Percentiles rank a stretch among this genome's conserved stretches.
Conservation (phyloP, 2,113 vertebrate genomes). For the Peromyscus leucopus region DNA sequence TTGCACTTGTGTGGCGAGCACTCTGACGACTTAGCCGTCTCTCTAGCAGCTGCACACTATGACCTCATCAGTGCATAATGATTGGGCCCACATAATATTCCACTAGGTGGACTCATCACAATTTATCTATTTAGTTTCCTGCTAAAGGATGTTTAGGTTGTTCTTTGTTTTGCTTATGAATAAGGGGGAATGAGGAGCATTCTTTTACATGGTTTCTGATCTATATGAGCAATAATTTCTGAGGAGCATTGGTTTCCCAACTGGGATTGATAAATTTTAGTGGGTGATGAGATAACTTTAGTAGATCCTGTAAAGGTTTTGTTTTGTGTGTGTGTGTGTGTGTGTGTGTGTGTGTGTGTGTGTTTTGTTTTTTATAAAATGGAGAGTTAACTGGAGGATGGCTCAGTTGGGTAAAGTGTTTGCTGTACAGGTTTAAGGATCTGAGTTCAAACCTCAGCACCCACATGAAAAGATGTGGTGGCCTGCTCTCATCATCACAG, state of each 20-base stretch:
- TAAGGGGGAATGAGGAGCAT: background rate
- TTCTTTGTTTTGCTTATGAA: slow-evolving; percentile 10
- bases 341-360: too few species aligned
- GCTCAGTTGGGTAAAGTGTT: background rate
- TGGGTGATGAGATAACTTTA: slow-evolving; percentile 56
- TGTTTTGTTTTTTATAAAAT: background rate
- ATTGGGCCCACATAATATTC: slow-evolving; percentile 59
- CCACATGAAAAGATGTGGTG: background rate
- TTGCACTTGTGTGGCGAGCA: background rate
- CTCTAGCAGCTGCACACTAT: background rate
- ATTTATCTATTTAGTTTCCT: slow-evolving; percentile 49
- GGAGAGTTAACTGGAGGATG: background rate
- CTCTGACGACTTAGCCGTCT: too few species aligned
- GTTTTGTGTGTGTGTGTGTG: too few species aligned
- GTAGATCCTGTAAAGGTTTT: background rate
- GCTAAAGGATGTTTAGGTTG: background rate
- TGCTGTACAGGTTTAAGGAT: background rate
- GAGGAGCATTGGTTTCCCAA: slow-evolving; percentile 1
- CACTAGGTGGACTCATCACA: slow-evolving; percentile 62
- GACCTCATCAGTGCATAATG: slow-evolving; percentile 64
- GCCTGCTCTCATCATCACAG: background rate
- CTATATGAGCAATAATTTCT: slow-evolving; percentile 38
- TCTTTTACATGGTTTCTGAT: background rate
- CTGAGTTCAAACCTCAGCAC: background rate
- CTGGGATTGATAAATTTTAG: slow-evolving; percentile 4